Base-by-base conservation (phyloP, 30 jellyfish, hydroid and myxozoan species). In the Hydractinia symbiolongicarpus region DNA sequence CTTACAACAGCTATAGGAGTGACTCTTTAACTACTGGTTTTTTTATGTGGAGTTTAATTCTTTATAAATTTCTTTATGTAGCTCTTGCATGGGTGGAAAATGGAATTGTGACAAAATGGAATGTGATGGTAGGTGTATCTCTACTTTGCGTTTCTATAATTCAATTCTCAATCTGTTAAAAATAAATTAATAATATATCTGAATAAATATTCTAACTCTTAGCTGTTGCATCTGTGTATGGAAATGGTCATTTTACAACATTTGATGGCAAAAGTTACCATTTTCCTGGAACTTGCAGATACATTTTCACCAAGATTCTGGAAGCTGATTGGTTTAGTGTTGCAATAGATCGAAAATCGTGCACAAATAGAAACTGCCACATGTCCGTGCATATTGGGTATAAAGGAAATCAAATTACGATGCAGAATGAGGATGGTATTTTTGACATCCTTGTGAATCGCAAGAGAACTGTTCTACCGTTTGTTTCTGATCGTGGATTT, bases 211-310 rank as follows among this genome's bases (percentile, higher is more conserved):
- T 30, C 44, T 30, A 30, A 30, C 44, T 76, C 9, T 5, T 76
- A 76, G 87, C 80, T 11, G 75, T 72, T 8, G 95, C 96, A 16
- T 80, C 57, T 8, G 70, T 84, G 52, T 67, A 94, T 53, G 97
- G 97, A n/a, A 61, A 79, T 60, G 92, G 95, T 8, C 78, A 78
- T 73, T 60, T 54, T 50, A 78, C 69, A 4, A 89, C 97, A 50
- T 89, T 79, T 77, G 97, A 89, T 76, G 97, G 96, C 16, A 84
- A 76, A 53, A 72, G 61, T 15, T 90, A 73, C 69, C 58, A 70
- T 30, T 81, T 78, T 67, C 91, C 91, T 75, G 90, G 96, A 20
- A 77, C 50, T 50, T 82, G 96, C 61, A 5, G 96, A 9, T 81
- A 81, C 53, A 75, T 86, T 15, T 90, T 90, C 68, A 55, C 96